phyloP scores from a whole-genome alignment of 2,888 invertebrate genomes.

The Pachycephus smyrnensis region DNA sequence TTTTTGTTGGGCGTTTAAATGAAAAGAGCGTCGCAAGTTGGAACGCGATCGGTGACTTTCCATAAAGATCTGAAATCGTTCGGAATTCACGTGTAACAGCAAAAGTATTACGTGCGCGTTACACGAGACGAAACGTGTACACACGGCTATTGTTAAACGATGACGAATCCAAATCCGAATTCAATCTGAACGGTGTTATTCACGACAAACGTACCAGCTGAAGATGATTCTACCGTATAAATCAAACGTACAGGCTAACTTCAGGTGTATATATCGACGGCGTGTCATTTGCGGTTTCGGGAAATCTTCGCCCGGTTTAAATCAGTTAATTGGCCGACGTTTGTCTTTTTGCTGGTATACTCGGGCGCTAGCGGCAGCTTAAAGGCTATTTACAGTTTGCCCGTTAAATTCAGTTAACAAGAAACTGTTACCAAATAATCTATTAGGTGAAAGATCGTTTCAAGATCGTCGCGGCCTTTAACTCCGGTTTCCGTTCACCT shows the following conservation, averaged over 20 bases:
- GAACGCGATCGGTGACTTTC: background rate
- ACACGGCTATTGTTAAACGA: background rate
- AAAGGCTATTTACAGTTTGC: constrained; percentile 26
- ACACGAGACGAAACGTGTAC: no score
- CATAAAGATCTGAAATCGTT: background rate
- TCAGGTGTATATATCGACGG: background rate
- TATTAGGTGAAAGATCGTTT: constrained; percentile 38
- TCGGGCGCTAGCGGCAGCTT: background rate
- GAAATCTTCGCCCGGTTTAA: background rate
- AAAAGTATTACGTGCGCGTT: background rate
- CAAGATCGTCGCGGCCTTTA: constrained; percentile 51
- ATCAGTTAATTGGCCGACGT: constrained; percentile 3
- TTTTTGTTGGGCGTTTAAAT: no score
- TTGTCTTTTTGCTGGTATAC: background rate
- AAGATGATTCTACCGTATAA: no score
- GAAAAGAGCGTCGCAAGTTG: background rate
- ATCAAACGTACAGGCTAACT: no score
- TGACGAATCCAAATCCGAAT: background rate
- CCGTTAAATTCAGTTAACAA: constrained; percentile 44
- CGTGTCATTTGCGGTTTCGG: background rate
- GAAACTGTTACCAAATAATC: constrained; percentile 50
- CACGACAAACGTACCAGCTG: no score
- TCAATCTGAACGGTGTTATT: no score
- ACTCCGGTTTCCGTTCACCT: constrained; percentile 37
- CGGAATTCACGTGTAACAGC: background rate